Evolutionary conservation across 2,113 vertebrate species (phyloP).

Genomic region (Coregonus clupeaformis): DNA sequence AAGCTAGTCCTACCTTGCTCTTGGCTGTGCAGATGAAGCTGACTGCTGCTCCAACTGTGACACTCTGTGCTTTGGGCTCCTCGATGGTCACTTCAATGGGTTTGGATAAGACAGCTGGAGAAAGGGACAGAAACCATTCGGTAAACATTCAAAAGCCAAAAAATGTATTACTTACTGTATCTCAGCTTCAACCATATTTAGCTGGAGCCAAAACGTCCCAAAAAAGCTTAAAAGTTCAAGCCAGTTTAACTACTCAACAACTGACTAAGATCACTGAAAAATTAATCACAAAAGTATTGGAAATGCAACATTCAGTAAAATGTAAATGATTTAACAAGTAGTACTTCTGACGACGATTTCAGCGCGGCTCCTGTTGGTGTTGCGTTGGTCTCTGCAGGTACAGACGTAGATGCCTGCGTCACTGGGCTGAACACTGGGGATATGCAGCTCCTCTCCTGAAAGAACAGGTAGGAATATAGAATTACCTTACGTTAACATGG

Average conservation of each 20-base stretch:
- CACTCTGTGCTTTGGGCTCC: constrained; percentile 84
- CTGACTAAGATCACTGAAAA: too few relatives aligned
- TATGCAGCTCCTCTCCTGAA: constrained; percentile 86
- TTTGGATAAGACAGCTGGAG: constrained; percentile 73
- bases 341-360: constrained; percentile 87
- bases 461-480: not conserved
- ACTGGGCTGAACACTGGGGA: constrained; percentile 77
- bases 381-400: constrained; percentile 83
- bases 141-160: not conserved
- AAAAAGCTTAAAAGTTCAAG: too few relatives aligned
- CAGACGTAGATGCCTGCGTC: constrained; percentile 90
- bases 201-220: too few relatives aligned
- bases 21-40: constrained; percentile 96
- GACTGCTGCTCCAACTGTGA: constrained; percentile 80
- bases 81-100: constrained; percentile 90
- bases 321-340: constrained; percentile 12
- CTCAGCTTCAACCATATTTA: too few relatives aligned
- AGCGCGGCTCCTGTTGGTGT: constrained; percentile 83
- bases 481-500: too few relatives aligned
- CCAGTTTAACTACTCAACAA: too few relatives aligned
- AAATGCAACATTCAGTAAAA: too few relatives aligned
- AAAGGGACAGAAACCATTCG: constrained; percentile 3
- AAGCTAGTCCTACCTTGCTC: constrained; percentile 82
- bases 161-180: too few relatives aligned
- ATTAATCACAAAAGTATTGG: too few relatives aligned